A percentile compares a stretch with the other conserved stretches of the same genome.
These are phyloP conservation scores for Cephus pygmeus DNA, from an alignment of 2,888 invertebrate genomes.

Conservation along the genomic window DNA sequence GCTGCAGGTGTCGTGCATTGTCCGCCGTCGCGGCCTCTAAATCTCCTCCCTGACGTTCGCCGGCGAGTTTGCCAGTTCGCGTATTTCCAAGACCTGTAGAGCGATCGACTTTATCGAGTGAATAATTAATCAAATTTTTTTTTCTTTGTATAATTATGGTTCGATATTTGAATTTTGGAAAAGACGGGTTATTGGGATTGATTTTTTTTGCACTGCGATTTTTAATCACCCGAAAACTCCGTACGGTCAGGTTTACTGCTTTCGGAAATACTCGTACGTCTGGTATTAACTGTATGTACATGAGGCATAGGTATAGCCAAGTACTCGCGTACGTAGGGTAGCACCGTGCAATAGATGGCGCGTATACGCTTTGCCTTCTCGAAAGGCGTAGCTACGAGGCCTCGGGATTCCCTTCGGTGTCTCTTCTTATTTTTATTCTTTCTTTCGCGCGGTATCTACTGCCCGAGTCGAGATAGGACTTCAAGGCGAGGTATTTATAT, in stretches of 20 bases:
- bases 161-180: background rate
- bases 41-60: slow-evolving; percentile 54
- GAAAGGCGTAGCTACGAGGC: background rate
- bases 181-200: background rate
- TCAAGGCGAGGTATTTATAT: background rate
- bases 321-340: background rate
- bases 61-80: slow-evolving; percentile 44
- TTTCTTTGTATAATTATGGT: background rate
- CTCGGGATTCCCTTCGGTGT: background rate
- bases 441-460: background rate
- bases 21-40: slow-evolving; percentile 57
- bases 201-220: background rate
- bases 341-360: background rate
- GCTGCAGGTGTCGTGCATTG: slow-evolving; percentile 61
- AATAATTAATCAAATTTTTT: background rate
- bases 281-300: background rate
- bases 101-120: background rate
- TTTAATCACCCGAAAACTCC: background rate
- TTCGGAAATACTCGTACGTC: background rate
- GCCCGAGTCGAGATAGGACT: background rate
- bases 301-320: background rate
- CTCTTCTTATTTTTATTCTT: background rate
- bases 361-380: background rate
- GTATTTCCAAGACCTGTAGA: slow-evolving; percentile 41
- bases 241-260: background rate